Evolutionary conservation across 2,888 invertebrate genomes (phyloP), one percentile per base, ranked within the genome.

Genomic region (Agonopterix arenella): DNA sequence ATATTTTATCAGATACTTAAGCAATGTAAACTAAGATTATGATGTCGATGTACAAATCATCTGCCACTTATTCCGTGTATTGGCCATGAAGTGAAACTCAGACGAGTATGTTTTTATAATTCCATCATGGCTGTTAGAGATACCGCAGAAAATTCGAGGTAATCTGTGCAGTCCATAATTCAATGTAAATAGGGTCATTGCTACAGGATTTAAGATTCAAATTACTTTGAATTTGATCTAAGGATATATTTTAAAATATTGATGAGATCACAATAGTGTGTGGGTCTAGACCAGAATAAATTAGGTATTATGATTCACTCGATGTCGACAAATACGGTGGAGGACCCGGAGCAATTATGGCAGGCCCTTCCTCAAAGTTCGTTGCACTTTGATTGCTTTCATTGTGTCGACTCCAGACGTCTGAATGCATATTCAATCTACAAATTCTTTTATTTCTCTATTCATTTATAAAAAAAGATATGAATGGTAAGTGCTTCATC

Each of bases 341-440:
- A 2, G 18, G 60, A 54, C 60, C 69, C 60, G 62, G 64, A 66
- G 69, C 70, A 66, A 69, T 78, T 79, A 81, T 68, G 75, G 76
- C 80, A 75, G 71, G 72, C 72, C 77, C 40, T 48, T 13, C 47
- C 80, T 76, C 62, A 55, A 70, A 83, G 88, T 83, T 86, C 86
- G 79, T 76, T 84, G 88, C 78, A 70, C 86, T 63, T 54, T 56
- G 60, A 76, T 73, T 80, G 80, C 80, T 81, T 80, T 75, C 82
- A 82, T 79, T 77, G 67, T 28, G 71, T 66, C 67, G 58, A 53
- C 36, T 41, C n/a, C 66, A 67, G 68, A 78, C 80, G 84, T 80
- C 83, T 80, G 88, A 84, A 86, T 86, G 76, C 68, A 78, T 77
- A 85, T 78, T 57, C 54, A 46, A 50, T 45, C 41, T 46, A 43